Percentiles rank a stretch among this genome's conserved stretches.
Conservation (phyloP, 1,140 invertebrate genomes). For the Ceratina australensis region DNA sequence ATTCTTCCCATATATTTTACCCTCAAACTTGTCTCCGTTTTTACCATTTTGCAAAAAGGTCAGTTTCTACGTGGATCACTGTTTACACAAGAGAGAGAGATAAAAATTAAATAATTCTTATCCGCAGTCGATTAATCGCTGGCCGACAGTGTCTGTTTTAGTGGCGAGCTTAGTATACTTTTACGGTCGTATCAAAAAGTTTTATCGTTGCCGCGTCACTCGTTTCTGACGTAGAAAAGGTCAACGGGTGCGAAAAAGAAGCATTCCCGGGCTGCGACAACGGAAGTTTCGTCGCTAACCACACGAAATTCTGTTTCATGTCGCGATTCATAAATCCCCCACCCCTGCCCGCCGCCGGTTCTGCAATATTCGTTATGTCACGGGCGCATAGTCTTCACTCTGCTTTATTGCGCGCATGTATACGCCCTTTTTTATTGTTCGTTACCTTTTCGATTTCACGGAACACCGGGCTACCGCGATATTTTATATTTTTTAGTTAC, state of each 20-base stretch:
- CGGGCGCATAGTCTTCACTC: neutral
- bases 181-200: slow-evolving; percentile 20
- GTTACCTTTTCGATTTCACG: neutral
- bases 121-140: neutral
- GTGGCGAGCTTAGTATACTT: neutral
- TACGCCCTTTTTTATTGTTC: neutral
- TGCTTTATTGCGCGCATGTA: neutral
- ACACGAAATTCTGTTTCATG: slow-evolving; percentile 19
- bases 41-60: too few relatives aligned
- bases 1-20: too few relatives aligned
- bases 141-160: neutral
- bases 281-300: slow-evolving; percentile 35
- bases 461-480: neutral
- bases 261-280: neutral
- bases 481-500: neutral
- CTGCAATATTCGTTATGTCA: slow-evolving; percentile 21
- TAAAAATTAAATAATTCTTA: too few relatives aligned
- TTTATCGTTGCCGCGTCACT: slow-evolving; percentile 4
- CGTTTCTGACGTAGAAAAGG: slow-evolving; percentile 19
- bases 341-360: neutral
- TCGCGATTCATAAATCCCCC: slow-evolving; percentile 34
- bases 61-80: too few relatives aligned
- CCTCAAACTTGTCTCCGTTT: too few relatives aligned
- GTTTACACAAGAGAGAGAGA: too few relatives aligned
- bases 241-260: neutral